These are phyloP conservation scores for Jacana jacana DNA, from an alignment of 2,113 vertebrate genomes.

Conservation along the genomic window DNA sequence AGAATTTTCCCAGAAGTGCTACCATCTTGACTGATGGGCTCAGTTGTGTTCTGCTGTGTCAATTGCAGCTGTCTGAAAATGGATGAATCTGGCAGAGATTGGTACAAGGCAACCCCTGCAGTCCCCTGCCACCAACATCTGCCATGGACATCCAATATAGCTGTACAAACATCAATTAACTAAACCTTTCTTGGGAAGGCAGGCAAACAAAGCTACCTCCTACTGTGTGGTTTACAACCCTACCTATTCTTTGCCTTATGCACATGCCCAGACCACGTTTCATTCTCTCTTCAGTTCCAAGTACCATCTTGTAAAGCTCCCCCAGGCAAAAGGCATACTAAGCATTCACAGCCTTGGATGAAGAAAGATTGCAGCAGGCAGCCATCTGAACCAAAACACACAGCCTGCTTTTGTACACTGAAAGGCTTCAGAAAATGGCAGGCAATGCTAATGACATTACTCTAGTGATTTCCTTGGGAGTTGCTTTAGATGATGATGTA, in stretches of 20 bases:
- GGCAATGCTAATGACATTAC: neutral
- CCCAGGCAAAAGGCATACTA: neutral
- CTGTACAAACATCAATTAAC: neutral
- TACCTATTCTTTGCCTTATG: neutral
- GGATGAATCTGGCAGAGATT: rapidly evolving
- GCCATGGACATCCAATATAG: neutral
- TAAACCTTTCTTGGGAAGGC: neutral
- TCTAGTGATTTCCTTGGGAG: conserved; percentile 11
- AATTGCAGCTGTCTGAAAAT: neutral
- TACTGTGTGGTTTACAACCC: neutral
- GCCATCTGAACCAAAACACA: neutral
- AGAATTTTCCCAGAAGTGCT: neutral
- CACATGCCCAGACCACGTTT: neutral
- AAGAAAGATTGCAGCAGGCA: neutral
- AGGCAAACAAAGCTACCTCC: neutral
- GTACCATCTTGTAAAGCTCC: neutral
- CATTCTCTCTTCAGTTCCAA: neutral
- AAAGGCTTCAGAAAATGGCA: conserved; percentile 11
- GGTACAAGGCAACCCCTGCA: neutral
- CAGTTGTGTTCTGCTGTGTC: neutral
- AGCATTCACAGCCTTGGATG: neutral
- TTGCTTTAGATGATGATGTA: conserved; percentile 51
- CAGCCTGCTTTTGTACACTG: neutral
- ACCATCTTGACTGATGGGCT: neutral
- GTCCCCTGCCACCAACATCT: neutral